Conservation (phyloP, 2,113 vertebrate species). For the Myrmecobius fasciatus region DNA sequence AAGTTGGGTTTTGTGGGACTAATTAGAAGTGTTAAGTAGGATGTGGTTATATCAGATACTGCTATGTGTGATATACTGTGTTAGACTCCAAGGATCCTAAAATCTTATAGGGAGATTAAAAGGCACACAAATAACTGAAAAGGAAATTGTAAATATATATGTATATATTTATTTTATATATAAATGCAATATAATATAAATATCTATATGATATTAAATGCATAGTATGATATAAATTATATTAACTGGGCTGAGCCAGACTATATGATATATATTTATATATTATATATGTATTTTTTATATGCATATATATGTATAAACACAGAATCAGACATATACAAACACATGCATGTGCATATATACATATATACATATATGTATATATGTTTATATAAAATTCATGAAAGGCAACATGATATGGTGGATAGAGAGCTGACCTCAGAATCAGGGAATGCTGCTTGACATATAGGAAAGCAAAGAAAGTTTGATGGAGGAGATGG, state of each 20-base stretch:
- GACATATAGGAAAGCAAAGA: background rate
- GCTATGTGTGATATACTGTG: background rate
- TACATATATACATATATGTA: too few species aligned
- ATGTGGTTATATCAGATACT: background rate
- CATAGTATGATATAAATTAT: background rate
- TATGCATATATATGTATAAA: too few species aligned
- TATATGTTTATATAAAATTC: background rate
- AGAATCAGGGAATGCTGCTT: background rate
- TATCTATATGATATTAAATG: background rate
- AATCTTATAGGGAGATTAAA: background rate
- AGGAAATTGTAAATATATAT: background rate
- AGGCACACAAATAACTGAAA: background rate
- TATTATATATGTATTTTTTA: background rate
- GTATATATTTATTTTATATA: background rate
- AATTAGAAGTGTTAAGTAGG: background rate
- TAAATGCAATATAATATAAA: background rate
- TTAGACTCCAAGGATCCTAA: background rate
- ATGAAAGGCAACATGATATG: background rate
- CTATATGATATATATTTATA: background rate
- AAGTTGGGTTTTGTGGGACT: background rate
- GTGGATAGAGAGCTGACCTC: background rate
- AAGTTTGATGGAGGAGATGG: background rate
- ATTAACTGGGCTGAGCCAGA: background rate
- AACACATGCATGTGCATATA: too few species aligned
- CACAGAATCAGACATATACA: too few species aligned